Conservation (phyloP, 1,140 invertebrate species). For the Cherax destructor region DNA sequence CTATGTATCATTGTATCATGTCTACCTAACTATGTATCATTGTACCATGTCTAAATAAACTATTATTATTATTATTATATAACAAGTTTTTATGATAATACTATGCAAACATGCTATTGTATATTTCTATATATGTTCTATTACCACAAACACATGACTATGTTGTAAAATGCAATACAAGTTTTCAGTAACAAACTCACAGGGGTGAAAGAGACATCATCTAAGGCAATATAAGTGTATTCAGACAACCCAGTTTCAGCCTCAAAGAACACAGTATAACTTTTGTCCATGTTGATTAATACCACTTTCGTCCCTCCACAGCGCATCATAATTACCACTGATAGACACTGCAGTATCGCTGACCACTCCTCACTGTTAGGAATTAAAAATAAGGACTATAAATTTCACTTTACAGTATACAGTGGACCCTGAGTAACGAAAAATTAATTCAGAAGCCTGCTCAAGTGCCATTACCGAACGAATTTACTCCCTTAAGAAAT, state of each 20-base stretch:
- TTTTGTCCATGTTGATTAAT: neutral
- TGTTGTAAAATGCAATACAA: neutral
- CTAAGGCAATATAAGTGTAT: constrained; percentile 53
- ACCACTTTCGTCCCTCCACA: constrained; percentile 39
- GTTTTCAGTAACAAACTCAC: constrained; percentile 8
- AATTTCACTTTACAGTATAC: neutral
- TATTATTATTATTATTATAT: no score
- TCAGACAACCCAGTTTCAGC: constrained; percentile 51
- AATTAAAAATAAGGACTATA: neutral
- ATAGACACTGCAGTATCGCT: neutral
- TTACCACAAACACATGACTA: no score
- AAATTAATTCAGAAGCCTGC: no score
- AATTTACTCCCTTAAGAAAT: no score
- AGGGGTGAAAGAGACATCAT: constrained; percentile 61
- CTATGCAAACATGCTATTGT: neutral
- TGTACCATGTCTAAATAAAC: no score
- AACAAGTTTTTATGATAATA: no score
- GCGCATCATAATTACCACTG: constrained; percentile 19
- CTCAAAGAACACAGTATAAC: constrained; percentile 43
- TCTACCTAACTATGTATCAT: no score
- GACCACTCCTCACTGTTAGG: neutral
- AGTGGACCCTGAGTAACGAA: no score
- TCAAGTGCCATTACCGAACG: no score
- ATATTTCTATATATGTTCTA: neutral
- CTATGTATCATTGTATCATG: no score